phyloP scores from a whole-genome alignment of 2,113 vertebrate genomes.

The Rallus limicola region DNA sequence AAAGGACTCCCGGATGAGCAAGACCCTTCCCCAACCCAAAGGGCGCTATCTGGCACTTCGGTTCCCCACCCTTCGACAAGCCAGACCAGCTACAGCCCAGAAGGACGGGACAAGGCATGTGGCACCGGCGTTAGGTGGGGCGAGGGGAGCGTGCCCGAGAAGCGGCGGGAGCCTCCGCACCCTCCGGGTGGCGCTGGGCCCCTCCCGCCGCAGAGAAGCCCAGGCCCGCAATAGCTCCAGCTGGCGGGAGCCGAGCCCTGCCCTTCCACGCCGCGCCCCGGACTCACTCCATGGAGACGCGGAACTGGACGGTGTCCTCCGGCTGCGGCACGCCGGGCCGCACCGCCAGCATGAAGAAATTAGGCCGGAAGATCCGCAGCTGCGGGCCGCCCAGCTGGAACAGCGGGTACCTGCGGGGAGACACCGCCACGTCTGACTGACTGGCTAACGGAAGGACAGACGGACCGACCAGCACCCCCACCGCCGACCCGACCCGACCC shows the following conservation, averaged over 20 bases:
- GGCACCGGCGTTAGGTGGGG: too few relatives aligned
- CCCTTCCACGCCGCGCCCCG: not conserved
- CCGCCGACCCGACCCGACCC: not conserved
- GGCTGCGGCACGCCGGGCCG: conserved; percentile 88
- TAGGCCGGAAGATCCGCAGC: conserved; percentile 91
- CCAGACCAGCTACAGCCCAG: not conserved
- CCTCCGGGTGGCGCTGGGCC: too few relatives aligned
- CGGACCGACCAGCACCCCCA: too few relatives aligned
- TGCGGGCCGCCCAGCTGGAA: conserved; percentile 93
- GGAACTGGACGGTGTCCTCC: conserved; percentile 91
- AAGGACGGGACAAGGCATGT: too few relatives aligned
- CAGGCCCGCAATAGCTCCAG: not conserved
- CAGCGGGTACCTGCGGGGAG: conserved; percentile 83
- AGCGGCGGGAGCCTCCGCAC: not conserved
- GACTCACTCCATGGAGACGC: conserved; percentile 94
- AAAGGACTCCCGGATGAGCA: rapidly evolving
- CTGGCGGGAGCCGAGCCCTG: not conserved
- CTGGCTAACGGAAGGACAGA: rapidly evolving
- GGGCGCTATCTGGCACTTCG: not conserved
- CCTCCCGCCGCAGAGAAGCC: not conserved
- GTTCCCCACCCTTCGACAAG: not conserved
- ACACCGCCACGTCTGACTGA: not conserved
- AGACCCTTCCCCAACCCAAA: not conserved
- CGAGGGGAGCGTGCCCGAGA: not conserved
- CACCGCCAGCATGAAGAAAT: conserved; percentile 89